Percentiles rank a stretch among this genome's conserved stretches.
Evolutionary conservation across 2,888 invertebrate genomes (phyloP).

Genomic region (Yponomeuta evonymella): DNA sequence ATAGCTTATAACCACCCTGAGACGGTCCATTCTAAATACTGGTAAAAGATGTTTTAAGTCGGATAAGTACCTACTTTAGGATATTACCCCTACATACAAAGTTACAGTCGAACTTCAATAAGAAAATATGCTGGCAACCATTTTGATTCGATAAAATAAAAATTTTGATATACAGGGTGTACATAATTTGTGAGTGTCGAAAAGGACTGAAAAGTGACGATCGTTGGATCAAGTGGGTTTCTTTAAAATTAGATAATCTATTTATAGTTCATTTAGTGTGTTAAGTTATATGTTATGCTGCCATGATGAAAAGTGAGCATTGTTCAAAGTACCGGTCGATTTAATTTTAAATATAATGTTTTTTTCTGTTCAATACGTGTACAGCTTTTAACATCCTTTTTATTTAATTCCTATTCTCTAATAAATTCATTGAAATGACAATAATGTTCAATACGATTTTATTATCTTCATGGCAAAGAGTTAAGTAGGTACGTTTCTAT

Average conservation of each 20-base stretch:
- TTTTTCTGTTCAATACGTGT: neutral
- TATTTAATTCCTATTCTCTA: neutral
- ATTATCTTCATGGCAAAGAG: constrained; percentile 2
- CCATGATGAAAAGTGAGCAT: constrained; percentile 9
- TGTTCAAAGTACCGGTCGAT: constrained; percentile 9
- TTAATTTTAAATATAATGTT: neutral
- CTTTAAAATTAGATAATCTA: neutral
- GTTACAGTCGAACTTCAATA: too few species aligned
- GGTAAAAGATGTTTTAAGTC: too few species aligned
- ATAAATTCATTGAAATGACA: neutral
- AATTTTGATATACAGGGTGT: neutral
- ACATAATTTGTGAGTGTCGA: neutral
- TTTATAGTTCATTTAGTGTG: neutral
- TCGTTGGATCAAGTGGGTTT: neutral
- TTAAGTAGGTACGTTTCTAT: constrained; percentile 7
- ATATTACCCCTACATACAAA: too few species aligned
- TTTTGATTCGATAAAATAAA: neutral
- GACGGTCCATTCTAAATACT: too few species aligned
- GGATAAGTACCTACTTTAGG: too few species aligned
- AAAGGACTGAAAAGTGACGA: constrained; percentile 1
- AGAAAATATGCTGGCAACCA: neutral
- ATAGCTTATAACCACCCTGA: too few species aligned
- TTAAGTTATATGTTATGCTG: constrained; percentile 4
- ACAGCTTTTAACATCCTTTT: neutral
- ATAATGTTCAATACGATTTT: constrained; percentile 10